Evolutionary conservation across 92 coral and sea anemone species (phyloP).

Genomic region (Plumapathes pennacea): DNA sequence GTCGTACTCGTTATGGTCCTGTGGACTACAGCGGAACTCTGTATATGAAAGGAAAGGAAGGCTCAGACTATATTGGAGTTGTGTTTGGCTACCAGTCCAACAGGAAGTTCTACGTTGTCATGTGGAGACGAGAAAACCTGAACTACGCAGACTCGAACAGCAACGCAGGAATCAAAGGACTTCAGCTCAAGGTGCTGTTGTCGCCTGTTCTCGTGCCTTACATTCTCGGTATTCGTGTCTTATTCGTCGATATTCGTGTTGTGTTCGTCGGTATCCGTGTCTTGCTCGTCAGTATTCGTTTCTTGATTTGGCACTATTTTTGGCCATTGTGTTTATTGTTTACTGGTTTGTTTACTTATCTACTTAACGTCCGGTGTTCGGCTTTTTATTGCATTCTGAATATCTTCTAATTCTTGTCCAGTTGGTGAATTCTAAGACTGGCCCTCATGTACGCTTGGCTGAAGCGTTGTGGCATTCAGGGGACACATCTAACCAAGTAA

Average conservation of each 20-base stretch:
- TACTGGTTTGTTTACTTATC: no score
- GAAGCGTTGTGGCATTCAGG: slow-evolving; percentile 90
- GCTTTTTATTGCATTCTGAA: no score
- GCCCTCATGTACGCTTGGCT: slow-evolving; percentile 71
- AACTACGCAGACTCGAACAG: slow-evolving; percentile 62
- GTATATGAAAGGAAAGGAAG: slow-evolving; percentile 77
- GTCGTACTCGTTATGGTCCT: slow-evolving; percentile 84
- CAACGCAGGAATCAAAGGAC: slow-evolving; percentile 91
- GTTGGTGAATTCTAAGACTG: slow-evolving; percentile 78
- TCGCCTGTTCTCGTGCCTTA: no score
- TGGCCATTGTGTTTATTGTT: no score
- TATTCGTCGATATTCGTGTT: no score
- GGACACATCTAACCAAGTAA: slow-evolving; percentile 71
- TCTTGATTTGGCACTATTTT: no score
- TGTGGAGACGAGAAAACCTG: slow-evolving; percentile 93
- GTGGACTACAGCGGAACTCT: slow-evolving; percentile 87
- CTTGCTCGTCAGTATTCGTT: no score
- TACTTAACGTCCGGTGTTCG: no score
- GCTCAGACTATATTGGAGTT: slow-evolving; percentile 87
- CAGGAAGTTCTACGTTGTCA: slow-evolving; percentile 82
- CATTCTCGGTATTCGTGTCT: no score
- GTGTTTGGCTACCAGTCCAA: slow-evolving; percentile 96
- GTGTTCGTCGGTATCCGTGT: no score
- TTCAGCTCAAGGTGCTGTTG: slow-evolving; percentile 88
- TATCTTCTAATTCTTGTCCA: slow-evolving; percentile 16